Evolutionary conservation across 2,888 invertebrate species (phyloP), one percentile per base, ranked within the genome.

Genomic region (Plagiodera versicolora): DNA sequence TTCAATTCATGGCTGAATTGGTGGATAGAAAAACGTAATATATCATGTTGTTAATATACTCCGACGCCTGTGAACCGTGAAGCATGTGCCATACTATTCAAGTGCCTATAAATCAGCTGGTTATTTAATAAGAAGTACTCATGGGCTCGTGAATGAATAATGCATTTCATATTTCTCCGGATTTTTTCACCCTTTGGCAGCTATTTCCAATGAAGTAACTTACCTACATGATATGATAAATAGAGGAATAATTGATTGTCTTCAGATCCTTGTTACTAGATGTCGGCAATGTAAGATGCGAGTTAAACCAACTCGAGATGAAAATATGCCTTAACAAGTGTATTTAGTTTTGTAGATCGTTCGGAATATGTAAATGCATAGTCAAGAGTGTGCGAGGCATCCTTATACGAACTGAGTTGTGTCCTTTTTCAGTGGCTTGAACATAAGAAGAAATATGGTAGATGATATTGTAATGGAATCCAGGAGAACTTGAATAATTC

Each of bases 221-320:
- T n/a, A n/a, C n/a, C n/a, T 65, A 71, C 69, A 70, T 69, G 71
- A 69, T 72, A 73, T 73, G 72, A 72, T 73, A 72, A 72, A 72
- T 72, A 72, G 66, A 66, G 68, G 70, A 71, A 72, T 72, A 72
- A 73, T 72, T 73, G 73, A 73, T 71, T 72, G 67, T 65, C 67
- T 63, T 45, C 32, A 30, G 44, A 35, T 48, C 47, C 60, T 47
- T 46, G 45, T 50, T 46, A 56, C 48, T 46, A 39, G 28, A 20
- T 17, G 48, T 52, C 56, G 16, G 24, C 20, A 19, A 39, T 32
- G 32, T 32, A 45, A 51, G 28, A 20, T 28, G 28, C 51, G 30
- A 3, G 32, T 11, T 10, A 10, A 32, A 10, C 32, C 8, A 32
- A 32, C 32, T 32, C 32, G 32, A 11, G 32, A 32, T 32, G 32